These are phyloP conservation scores for Acrocephalus arundinaceus DNA, from an alignment of 2,113 vertebrate genomes.

Conservation along the genomic window DNA sequence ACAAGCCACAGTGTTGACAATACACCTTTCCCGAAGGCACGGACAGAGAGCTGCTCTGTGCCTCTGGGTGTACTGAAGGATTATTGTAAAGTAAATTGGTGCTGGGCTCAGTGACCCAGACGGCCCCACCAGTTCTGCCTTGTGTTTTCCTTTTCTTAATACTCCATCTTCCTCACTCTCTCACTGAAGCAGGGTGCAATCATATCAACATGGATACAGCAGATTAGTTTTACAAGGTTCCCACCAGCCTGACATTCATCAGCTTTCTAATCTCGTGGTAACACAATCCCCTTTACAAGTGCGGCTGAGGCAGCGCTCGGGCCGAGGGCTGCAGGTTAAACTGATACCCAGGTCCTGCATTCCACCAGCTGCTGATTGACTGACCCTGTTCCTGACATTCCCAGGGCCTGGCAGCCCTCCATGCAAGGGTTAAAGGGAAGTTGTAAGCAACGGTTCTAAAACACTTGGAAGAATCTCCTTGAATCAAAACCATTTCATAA, in stretches of 20 bases:
- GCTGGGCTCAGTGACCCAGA: not conserved
- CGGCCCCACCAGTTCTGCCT: not conserved
- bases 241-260: constrained; percentile 49
- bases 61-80: not conserved
- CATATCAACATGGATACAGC: constrained; percentile 44
- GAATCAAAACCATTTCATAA: constrained; percentile 61
- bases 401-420: constrained; percentile 31
- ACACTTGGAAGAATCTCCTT: constrained; percentile 52
- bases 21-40: not conserved
- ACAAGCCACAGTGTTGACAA: not conserved
- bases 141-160: not conserved
- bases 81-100: not conserved
- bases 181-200: constrained; percentile 1
- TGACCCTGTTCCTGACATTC: not conserved
- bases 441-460: constrained; percentile 38
- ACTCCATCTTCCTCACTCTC: not conserved
- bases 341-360: not conserved
- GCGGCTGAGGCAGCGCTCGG: not conserved
- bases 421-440: constrained; percentile 60
- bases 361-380: not conserved
- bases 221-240: constrained; percentile 65
- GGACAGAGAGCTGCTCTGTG: not conserved
- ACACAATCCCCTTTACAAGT: constrained; percentile 30
- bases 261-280: constrained; percentile 40
- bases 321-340: constrained; percentile 19